A percentile compares a stretch with the other conserved stretches of the same genome.
Conservation (phyloP, 2,888 invertebrate species). For the Scaptomyza flava region DNA sequence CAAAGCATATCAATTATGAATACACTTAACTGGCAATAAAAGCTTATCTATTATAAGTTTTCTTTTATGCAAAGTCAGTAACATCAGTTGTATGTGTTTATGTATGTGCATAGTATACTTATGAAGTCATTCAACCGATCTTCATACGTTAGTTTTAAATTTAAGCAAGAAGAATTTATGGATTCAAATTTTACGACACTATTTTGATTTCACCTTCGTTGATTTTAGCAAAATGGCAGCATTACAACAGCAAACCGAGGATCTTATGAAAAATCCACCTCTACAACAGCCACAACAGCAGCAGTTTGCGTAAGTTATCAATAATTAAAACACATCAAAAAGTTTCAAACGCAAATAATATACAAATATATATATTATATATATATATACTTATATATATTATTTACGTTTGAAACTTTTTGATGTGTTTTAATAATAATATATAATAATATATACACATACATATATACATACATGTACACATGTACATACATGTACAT, state of each 20-base stretch:
- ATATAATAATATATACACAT: too few relatives aligned
- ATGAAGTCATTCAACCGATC: conserved; percentile 5
- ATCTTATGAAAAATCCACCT: conserved; percentile 18
- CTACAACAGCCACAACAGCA: conserved; percentile 65
- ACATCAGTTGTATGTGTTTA: neutral
- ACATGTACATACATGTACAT: too few relatives aligned
- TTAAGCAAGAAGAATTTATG: neutral
- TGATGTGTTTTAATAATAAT: too few relatives aligned
- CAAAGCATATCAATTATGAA: conserved; percentile 25
- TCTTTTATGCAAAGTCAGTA: neutral
- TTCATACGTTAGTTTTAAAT: neutral
- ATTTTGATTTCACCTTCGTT: neutral
- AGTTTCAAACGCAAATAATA: conserved; percentile 30
- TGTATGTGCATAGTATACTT: too few relatives aligned
- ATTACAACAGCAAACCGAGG: conserved; percentile 24
- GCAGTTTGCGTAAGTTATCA: conserved; percentile 79
- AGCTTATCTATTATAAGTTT: conserved; percentile 13
- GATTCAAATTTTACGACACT: neutral
- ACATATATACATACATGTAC: neutral
- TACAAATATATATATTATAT: neutral
- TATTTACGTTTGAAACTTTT: too few relatives aligned
- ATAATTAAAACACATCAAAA: conserved; percentile 32
- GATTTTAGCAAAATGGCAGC: conserved; percentile 63
- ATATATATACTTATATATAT: neutral
- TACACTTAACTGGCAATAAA: conserved; percentile 9